Evolutionary conservation across 2,113 vertebrate species (phyloP).

Genomic region (Malurus elegans): DNA sequence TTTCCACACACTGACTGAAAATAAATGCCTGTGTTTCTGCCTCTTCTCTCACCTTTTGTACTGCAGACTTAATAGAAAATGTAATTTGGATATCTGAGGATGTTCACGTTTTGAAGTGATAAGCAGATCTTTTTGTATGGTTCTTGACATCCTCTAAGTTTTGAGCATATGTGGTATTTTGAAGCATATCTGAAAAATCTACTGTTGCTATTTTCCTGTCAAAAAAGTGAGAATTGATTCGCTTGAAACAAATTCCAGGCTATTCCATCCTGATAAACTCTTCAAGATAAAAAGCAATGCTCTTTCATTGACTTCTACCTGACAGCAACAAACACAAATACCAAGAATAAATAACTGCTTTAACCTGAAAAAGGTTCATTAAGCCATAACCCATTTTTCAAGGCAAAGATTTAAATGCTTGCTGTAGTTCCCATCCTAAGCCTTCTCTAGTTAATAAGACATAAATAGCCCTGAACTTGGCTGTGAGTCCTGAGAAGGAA

Average conservation of each 20-base stretch:
- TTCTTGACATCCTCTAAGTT: conserved; percentile 2
- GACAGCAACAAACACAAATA: conserved; percentile 48
- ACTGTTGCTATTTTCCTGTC: conserved; percentile 32
- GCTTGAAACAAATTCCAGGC: conserved; percentile 36
- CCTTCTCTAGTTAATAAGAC: conserved; percentile 29
- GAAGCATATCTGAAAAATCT: conserved; percentile 28
- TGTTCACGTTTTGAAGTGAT: conserved; percentile 19
- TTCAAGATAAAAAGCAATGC: not conserved
- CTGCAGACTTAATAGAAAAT: conserved; percentile 39
- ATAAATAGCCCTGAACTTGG: conserved; percentile 46
- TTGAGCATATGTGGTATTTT: conserved; percentile 28
- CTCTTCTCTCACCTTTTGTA: conserved; percentile 13
- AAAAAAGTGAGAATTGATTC: conserved; percentile 16
- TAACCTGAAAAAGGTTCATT: conserved; percentile 38
- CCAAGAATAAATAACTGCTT: conserved; percentile 45
- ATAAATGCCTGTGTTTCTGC: not conserved
- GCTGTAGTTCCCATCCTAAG: conserved; percentile 3
- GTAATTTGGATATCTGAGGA: conserved; percentile 9
- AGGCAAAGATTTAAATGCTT: conserved; percentile 7
- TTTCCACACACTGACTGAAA: not conserved
- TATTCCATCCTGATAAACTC: conserved; percentile 28
- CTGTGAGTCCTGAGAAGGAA: conserved; percentile 50
- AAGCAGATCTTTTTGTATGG: not conserved
- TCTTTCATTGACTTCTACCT: conserved; percentile 33
- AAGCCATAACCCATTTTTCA: conserved; percentile 32